These are phyloP conservation scores for Hydropotes inermis DNA, from an alignment of 2,113 vertebrate species.

Conservation along the genomic window DNA sequence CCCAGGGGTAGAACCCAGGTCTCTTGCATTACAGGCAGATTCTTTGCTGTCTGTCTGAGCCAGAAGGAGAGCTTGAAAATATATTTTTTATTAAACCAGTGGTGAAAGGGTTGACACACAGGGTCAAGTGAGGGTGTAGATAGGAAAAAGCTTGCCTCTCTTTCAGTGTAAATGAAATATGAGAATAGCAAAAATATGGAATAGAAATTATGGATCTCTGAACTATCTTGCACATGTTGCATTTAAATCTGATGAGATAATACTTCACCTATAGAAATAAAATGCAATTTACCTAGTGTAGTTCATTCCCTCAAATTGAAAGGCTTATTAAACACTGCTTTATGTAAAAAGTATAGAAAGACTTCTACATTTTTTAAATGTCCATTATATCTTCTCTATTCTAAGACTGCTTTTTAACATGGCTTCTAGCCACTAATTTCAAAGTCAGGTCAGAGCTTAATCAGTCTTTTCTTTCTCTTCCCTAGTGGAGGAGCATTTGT, in stretches of 20 bases:
- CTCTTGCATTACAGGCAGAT: neutral
- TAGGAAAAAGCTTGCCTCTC: neutral
- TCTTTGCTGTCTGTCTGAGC: neutral
- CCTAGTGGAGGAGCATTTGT: neutral
- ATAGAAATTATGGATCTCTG: neutral
- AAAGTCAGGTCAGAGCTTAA: neutral
- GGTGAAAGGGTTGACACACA: neutral
- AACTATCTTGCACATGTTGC: neutral
- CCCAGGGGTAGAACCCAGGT: neutral
- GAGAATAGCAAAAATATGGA: neutral
- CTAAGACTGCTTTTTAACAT: neutral
- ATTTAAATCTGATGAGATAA: neutral
- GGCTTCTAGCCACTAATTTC: neutral
- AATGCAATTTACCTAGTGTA: neutral
- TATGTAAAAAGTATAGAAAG: neutral
- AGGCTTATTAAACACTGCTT: neutral
- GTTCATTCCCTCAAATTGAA: neutral
- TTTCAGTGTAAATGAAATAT: neutral
- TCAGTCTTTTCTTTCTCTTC: neutral
- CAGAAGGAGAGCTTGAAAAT: neutral
- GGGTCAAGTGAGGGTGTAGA: neutral
- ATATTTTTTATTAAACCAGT: neutral
- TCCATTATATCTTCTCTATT: neutral
- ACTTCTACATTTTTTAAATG: neutral
- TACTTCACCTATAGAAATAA: neutral